Evolutionary conservation across 2,888 invertebrate species (phyloP).

Genomic region (Auanema sp.): DNA sequence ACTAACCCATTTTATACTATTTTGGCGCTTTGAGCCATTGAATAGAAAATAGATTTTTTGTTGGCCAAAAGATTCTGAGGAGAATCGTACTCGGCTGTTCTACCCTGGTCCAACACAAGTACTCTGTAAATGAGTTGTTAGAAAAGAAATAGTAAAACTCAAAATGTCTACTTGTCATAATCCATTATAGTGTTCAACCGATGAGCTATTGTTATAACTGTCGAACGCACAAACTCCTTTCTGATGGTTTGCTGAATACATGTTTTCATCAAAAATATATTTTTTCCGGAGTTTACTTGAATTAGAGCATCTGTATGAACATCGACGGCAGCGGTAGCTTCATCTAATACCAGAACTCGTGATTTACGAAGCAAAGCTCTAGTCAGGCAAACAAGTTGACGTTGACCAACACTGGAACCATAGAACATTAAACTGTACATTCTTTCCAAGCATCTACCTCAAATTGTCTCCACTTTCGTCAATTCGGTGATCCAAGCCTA

Average conservation of each 20-base stretch:
- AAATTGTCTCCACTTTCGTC: conserved; percentile 88
- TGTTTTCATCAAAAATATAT: not conserved
- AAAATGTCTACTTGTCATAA: conserved; percentile 32
- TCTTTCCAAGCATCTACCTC: conserved; percentile 38
- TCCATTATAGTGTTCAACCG: conserved; percentile 49
- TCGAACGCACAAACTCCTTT: conserved; percentile 42
- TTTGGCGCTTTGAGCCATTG: conserved; percentile 47
- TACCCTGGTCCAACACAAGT: conserved; percentile 48
- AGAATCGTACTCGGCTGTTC: conserved; percentile 43
- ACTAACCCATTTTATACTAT: conserved; percentile 29
- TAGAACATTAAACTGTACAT: not conserved
- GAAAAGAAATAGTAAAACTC: not conserved
- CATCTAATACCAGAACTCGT: conserved; percentile 70
- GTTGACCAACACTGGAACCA: conserved; percentile 66
- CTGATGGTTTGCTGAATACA: conserved; percentile 37
- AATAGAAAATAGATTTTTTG: conserved; percentile 43
- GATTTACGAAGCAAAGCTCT: conserved; percentile 66
- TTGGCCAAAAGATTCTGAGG: conserved; percentile 43
- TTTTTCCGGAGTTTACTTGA: conserved; percentile 64
- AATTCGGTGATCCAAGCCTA: conserved; percentile 79
- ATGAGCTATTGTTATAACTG: conserved; percentile 50
- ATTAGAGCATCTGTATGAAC: conserved; percentile 69
- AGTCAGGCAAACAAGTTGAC: conserved; percentile 68
- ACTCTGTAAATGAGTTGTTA: conserved; percentile 31
- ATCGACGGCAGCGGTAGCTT: conserved; percentile 70